Evolutionary conservation across 2,113 vertebrate species (phyloP).

Genomic region (Oenanthe oenanthe): DNA sequence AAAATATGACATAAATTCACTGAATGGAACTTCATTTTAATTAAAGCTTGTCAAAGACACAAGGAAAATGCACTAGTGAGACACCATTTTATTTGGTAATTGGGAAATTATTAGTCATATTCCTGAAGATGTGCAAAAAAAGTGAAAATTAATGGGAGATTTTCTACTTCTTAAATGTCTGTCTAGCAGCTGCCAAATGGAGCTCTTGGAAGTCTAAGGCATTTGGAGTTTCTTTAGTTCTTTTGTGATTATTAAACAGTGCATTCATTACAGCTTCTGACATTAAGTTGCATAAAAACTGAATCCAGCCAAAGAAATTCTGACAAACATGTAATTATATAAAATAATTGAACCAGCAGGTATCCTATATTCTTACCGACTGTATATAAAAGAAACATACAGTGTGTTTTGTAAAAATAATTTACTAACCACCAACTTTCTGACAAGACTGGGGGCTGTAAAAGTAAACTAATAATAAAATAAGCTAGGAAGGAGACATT

Average conservation of each 20-base stretch:
- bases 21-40: not conserved
- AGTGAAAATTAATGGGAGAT: not conserved
- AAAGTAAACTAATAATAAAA: conserved; percentile 38
- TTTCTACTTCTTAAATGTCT: not conserved
- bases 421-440: conserved; percentile 13
- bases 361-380: not conserved
- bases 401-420: not conserved
- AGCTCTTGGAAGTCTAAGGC: not conserved
- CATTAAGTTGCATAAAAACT: not conserved
- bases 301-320: not conserved
- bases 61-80: not conserved
- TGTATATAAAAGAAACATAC: not conserved
- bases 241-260: not conserved
- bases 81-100: not conserved
- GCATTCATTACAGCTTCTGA: not conserved
- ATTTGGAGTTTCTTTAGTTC: not conserved
- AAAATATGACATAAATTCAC: not conserved
- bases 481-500: not conserved
- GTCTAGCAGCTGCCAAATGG: not conserved
- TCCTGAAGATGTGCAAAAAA: not conserved
- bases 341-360: conserved; percentile 40
- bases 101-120: not conserved
- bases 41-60: not conserved
- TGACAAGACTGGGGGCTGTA: not conserved
- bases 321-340: not conserved